These are phyloP conservation scores for Campaea margaritaria DNA, from an alignment of 2,888 invertebrate species.

Conservation along the genomic window DNA sequence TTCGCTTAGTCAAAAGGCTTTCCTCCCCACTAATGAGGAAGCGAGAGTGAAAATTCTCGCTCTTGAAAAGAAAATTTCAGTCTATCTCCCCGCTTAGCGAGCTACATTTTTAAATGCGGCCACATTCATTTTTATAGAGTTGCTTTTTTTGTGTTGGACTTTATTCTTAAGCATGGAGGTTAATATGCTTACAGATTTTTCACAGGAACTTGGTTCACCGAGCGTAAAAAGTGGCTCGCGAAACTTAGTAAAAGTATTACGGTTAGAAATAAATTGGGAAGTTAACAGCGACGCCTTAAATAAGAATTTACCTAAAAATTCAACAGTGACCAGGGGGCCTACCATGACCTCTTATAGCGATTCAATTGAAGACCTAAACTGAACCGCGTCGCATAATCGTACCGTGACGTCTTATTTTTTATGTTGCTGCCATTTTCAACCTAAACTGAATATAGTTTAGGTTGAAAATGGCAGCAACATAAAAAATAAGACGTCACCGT, in stretches of 20 bases:
- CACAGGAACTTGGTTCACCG: not conserved
- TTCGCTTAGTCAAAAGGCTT: constrained; percentile 64
- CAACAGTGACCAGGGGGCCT: too few relatives aligned
- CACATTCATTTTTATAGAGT: constrained; percentile 17
- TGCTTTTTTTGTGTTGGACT: constrained; percentile 2
- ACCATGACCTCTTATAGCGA: too few relatives aligned
- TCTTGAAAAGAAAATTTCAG: constrained; percentile 67
- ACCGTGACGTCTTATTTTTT: too few relatives aligned
- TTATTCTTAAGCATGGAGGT: constrained; percentile 15
- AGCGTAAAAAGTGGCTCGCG: constrained; percentile 1
- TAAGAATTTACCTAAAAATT: too few relatives aligned
- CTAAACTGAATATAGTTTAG: too few relatives aligned
- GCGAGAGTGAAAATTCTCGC: constrained; percentile 65
- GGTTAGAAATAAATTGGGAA: too few relatives aligned
- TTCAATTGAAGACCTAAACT: too few relatives aligned
- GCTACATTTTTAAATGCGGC: constrained; percentile 60
- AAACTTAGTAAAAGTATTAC: not conserved
- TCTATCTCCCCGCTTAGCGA: constrained; percentile 59
- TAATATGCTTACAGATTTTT: constrained; percentile 9
- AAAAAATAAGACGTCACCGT: too few relatives aligned
- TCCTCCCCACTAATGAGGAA: constrained; percentile 66
- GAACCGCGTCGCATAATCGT: too few relatives aligned
- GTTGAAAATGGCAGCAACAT: too few relatives aligned
- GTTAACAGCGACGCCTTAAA: too few relatives aligned
- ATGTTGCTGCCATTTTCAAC: too few relatives aligned